A percentile compares a stretch with the other conserved stretches of the same genome.
These are phyloP conservation scores for Aythya baeri DNA, from an alignment of 2,113 vertebrate species.

Conservation along the genomic window DNA sequence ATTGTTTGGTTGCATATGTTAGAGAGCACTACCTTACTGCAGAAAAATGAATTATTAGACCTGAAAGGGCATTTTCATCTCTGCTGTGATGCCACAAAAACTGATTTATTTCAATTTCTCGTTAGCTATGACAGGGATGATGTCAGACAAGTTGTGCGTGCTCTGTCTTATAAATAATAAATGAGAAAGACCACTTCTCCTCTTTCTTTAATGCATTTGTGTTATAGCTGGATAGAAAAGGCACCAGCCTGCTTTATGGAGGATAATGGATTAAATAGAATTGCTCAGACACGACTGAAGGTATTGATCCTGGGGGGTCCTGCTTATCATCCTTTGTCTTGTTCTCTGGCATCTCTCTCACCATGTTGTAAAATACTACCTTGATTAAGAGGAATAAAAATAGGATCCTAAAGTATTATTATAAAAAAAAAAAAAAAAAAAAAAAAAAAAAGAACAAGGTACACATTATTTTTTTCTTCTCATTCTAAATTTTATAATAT, in stretches of 20 bases:
- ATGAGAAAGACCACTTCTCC: neutral
- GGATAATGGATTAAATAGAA: neutral
- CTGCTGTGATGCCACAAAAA: neutral
- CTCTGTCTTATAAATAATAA: slow-evolving; percentile 11
- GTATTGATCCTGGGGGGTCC: neutral
- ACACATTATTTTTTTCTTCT: neutral
- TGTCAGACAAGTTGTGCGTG: neutral
- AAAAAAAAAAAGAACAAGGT: neutral
- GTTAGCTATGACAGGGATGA: slow-evolving; percentile 26
- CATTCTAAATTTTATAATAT: neutral
- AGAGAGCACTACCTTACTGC: neutral
- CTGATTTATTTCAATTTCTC: slow-evolving; percentile 23
- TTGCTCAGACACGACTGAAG: neutral
- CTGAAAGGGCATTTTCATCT: neutral
- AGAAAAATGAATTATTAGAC: neutral
- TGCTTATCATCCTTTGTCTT: neutral
- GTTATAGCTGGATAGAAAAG: neutral
- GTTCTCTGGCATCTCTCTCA: neutral
- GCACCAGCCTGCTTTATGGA: neutral
- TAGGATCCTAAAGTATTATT: neutral
- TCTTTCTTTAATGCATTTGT: slow-evolving; percentile 28
- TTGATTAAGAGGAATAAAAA: neutral
- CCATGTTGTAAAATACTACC: neutral
- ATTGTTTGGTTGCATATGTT: neutral
- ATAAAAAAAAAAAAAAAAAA: neutral